Conservation (phyloP, 2,113 vertebrate species). For the Hydropotes inermis region DNA sequence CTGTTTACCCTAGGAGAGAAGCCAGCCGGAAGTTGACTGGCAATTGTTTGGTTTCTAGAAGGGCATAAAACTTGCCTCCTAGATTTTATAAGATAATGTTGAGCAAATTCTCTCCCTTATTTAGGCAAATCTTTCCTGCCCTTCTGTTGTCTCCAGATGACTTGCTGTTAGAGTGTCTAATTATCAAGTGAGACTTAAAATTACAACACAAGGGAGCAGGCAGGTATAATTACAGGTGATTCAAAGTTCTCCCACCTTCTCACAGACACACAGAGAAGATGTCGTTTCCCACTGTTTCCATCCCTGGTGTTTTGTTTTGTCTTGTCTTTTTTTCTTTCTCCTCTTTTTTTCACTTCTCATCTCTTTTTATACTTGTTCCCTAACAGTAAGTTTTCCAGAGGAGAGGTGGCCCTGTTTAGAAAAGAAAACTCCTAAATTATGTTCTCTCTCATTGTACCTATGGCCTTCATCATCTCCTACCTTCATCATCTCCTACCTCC, state of each 20-base stretch:
- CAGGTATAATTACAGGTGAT: background rate
- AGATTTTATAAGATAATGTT: background rate
- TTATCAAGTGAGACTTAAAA: background rate
- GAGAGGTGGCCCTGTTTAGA: background rate
- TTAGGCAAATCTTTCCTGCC: background rate
- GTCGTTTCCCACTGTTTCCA: background rate
- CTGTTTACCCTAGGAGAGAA: background rate
- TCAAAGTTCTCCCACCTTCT: background rate
- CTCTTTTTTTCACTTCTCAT: background rate
- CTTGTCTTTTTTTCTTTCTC: background rate
- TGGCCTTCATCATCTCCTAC: no score
- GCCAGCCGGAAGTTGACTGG: background rate
- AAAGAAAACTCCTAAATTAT: background rate
- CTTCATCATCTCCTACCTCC: background rate
- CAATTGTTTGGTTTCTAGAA: constrained; percentile 19
- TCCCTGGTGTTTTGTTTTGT: background rate
- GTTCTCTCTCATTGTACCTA: background rate
- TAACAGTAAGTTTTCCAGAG: background rate
- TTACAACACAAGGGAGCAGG: background rate
- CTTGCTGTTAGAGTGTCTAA: background rate
- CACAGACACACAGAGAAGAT: background rate
- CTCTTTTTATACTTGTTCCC: background rate
- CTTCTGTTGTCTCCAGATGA: background rate
- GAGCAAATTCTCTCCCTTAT: background rate
- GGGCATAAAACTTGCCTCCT: background rate